Conservation (phyloP, 64 coral and sea anemone species). For the Platygyra sinensis region DNA sequence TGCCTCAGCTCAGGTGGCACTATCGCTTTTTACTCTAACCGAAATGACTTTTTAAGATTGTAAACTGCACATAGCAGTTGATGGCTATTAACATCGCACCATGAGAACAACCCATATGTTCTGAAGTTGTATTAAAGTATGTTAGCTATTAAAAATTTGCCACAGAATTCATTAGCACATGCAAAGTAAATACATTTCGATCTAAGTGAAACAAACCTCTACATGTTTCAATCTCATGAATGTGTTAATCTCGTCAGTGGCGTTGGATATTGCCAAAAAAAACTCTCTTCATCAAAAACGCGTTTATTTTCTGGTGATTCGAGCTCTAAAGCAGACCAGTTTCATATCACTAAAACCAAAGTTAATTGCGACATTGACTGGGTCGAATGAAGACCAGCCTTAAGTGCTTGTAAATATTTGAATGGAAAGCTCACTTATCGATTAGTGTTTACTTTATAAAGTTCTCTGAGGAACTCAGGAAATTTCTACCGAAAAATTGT, state of each 20-base stretch:
- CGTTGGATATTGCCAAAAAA: neutral
- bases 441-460: neutral
- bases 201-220: neutral
- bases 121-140: constrained; percentile 21
- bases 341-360: neutral
- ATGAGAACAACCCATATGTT: constrained; percentile 43
- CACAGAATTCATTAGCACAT: constrained; percentile 30
- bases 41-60: neutral
- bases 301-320: neutral
- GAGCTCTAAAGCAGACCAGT: neutral
- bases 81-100: neutral
- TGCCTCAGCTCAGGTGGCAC: too few species aligned
- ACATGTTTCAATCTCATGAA: neutral
- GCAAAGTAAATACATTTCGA: neutral
- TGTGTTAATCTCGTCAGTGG: neutral
- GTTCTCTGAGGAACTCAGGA: neutral
- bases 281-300: neutral
- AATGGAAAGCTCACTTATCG: neutral
- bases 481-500: neutral
- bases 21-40: too few species aligned
- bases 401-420: constrained; percentile 8
- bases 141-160: neutral
- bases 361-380: neutral
- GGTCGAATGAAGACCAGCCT: neutral
- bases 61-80: neutral